These are phyloP conservation scores for Hippocampus abdominalis DNA, from an alignment of 2,113 vertebrate genomes.

Conservation along the genomic window DNA sequence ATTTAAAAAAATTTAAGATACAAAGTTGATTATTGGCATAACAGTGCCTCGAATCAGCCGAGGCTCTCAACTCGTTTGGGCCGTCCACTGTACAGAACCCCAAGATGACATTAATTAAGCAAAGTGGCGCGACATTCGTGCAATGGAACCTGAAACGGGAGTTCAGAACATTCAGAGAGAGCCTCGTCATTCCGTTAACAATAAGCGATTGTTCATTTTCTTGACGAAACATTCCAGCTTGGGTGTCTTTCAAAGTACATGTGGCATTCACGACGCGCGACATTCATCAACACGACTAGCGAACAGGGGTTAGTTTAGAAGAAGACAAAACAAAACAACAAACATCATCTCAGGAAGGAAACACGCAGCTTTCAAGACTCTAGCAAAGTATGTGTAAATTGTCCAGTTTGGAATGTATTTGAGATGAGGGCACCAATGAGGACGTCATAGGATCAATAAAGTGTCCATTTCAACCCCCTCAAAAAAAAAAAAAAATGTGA, in stretches of 20 bases:
- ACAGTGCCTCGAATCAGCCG: not conserved
- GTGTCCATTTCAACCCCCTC: not conserved
- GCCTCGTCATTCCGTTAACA: not conserved
- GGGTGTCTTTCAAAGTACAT: not conserved
- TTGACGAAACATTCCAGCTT: not conserved
- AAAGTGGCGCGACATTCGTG: not conserved
- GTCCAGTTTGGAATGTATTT: constrained; percentile 54
- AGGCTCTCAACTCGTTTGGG: not conserved
- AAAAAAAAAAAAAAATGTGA: not conserved
- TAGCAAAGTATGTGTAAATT: constrained; percentile 1
- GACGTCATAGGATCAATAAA: not conserved
- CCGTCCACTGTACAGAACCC: not conserved
- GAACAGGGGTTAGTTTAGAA: not conserved
- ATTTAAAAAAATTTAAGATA: constrained; percentile 3
- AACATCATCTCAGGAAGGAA: not conserved
- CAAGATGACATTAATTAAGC: not conserved
- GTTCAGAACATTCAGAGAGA: not conserved
- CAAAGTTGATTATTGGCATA: not conserved
- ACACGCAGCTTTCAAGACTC: constrained; percentile 13
- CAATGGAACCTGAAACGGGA: not conserved
- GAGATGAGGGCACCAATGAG: not conserved
- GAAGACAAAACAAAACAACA: not conserved
- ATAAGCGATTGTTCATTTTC: not conserved
- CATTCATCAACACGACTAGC: not conserved
- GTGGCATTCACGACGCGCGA: not conserved